Evolutionary conservation across 2,888 invertebrate genomes (phyloP), one percentile per base, ranked within the genome.

Genomic region (Caenorhabditis sp.): DNA sequence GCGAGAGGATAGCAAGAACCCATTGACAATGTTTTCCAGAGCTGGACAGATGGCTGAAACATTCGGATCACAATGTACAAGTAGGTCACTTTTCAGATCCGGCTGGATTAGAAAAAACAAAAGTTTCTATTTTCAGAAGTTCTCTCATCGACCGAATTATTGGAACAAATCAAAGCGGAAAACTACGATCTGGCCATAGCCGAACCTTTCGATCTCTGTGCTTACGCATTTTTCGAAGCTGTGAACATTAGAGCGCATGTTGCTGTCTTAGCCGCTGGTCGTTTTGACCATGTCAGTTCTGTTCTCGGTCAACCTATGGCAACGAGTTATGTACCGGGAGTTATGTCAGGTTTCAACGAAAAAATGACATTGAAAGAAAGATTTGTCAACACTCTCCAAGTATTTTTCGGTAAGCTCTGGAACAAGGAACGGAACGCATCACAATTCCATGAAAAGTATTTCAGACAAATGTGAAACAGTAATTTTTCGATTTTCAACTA

Each of bases 191-290:
- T 81, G 26, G 78, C 69, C 2, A 53, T 81, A 10, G 58, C 69
- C 1, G 81, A 81, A 31, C 73, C 72, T 19, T 79, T 81, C 36
- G 76, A 78, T 58, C n/a, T 55, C 0, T 81, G 81, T 58, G 77
- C 69, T n/a, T 76, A 73, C 54, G 57, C 19, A 17, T 24, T 58
- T 2, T 58, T 58, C 57, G 77, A 79, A 27, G 68, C 64, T 5
- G 54, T 80, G 26, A 66, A 71, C 17, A 66, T 78, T 37, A 67
- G 66, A 23, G 74, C 73, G 14, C 70, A 70, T n/a, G 71, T 78
- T 24, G 65, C 63, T 0, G 75, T 74, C 8, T 49, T 72, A 17
- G 67, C 79, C 1, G 51, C 63, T 1, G 53, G 51, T 49, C 72
- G 72, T 19, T 21, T 75, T 0, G 79, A 79, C 36, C 67, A 66